phyloP scores from a whole-genome alignment of 2,113 vertebrate species.

The Gymnarchus niloticus region DNA sequence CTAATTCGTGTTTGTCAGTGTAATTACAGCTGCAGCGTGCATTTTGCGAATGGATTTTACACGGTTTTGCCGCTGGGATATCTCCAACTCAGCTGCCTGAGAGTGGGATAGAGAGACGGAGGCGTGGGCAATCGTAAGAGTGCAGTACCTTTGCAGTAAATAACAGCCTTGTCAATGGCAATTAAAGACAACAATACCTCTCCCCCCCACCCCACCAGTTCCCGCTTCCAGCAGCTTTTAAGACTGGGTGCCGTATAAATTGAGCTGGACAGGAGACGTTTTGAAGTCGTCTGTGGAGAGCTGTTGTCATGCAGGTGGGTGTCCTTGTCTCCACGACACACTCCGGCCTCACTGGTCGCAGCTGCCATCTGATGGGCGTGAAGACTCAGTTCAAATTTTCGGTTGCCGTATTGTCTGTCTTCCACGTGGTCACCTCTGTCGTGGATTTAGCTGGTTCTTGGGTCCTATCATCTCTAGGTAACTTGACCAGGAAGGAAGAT shows the following conservation, averaged over 20 bases:
- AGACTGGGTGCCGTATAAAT: slow-evolving; percentile 7
- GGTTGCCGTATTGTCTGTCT: neutral
- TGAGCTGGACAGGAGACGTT: neutral
- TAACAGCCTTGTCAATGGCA: slow-evolving; percentile 20
- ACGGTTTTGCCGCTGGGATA: neutral
- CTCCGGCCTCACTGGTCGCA: neutral
- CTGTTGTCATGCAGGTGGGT: neutral
- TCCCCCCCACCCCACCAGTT: neutral
- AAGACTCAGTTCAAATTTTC: neutral
- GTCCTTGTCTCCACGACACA: neutral
- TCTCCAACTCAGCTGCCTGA: neutral
- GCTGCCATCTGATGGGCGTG: neutral
- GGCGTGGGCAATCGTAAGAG: neutral
- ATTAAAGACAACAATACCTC: slow-evolving; percentile 2
- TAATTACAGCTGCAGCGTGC: neutral
- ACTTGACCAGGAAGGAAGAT: neutral
- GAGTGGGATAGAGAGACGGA: neutral
- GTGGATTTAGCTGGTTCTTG: neutral
- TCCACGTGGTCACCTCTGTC: neutral
- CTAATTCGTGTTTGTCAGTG: slow-evolving; percentile 12
- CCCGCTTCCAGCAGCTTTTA: slow-evolving; percentile 9
- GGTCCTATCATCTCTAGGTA: neutral
- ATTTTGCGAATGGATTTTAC: neutral
- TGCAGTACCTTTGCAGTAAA: slow-evolving; percentile 13
- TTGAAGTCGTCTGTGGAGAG: neutral